Base-by-base conservation (phyloP, 2,888 invertebrate species). In the Amiota communis region DNA sequence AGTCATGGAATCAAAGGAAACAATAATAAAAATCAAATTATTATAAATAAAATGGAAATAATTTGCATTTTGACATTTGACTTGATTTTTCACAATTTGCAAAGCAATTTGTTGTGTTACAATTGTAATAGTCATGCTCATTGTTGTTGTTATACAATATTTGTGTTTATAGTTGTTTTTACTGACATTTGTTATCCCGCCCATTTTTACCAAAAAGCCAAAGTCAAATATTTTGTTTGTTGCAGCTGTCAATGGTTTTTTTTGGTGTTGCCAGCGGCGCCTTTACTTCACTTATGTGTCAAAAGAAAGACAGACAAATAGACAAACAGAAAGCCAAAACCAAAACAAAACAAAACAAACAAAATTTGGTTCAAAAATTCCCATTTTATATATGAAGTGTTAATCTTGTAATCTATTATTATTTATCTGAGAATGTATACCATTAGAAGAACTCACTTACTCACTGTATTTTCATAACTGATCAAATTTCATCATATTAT, bases 191-290 rank as follows among this genome's bases (percentile, higher is more conserved):
- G 84, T 80, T 80, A 82, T 82, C 78, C 78, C 80, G 82, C n/a
- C 59, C 11, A 11, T 12, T 59, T 59, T 59, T 65, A 48, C 13
- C 49, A 23, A 15, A 11, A 23, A 12, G n/a, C 20, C 23, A 17
- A n/a, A 59, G 23, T 17, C 20, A 17, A 59, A 59, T 59, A 20
- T 20, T 20, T 11, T 4, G 15, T 15, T 84, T 82, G 85, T 82
- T 82, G 82, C 82, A 82, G 84, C 85, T 82, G 85, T 85, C 83
- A 78, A 78, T 77, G 79, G 77, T 79, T 76, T 72, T 71, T 79
- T 76, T 72, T 71, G 70, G 57, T 75, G 72, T 73, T 70, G 71
- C 49, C 23, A 23, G 23, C 13, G 13, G 53, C 13, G 53, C 53
- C 49, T 20, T 15, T 47, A 13, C 11, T 63, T 46, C 46, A 46